Base-by-base conservation (phyloP, 1,140 invertebrate genomes). In the Hycleus cichorii region DNA sequence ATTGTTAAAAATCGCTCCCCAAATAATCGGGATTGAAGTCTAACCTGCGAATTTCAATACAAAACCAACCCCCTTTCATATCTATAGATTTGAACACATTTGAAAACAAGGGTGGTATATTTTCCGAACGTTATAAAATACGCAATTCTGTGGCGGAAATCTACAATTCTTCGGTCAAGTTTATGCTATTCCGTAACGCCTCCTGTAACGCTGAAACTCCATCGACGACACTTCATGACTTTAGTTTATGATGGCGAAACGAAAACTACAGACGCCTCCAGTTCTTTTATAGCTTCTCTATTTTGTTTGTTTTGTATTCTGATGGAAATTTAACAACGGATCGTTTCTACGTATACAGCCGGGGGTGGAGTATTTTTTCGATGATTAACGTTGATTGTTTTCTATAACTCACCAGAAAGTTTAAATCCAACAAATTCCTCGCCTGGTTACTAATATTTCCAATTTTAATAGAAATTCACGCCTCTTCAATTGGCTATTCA, bases 141-240 rank as follows among this genome's bases (percentile, higher is more conserved):
- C 32, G 32, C 32, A 32, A 32, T 32, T 32, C 32, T 32, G 42
- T 46, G 39, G 58, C 48, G 54, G 53, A 59, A 59, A 53, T 59
- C 38, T 50, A 50, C 58, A 54, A 59, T 59, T 54, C 45, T 47
- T 50, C 51, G 50, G 58, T 32, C 58, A 45, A 59, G 50, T 59
- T 53, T 49, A 59, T 59, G 57, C 40, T 53, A 52, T 51, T 59
- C 11, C 57, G 43, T 52, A 52, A 44, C 39, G 45, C 51, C 42
- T 45, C 42, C 51, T 59, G 46, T 44, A 7, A 7, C 32, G 18
- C 32, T 32, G 7, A 32, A 32, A 32, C 32, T 32, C 32, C 32
- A 32, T 32, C 32, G 32, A 32, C 32, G 32, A 47, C 50, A 48
- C 51, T 59, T 54, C 38, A 46, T 42, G 51, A 39, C 50, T 32